Evolutionary conservation across 2,113 vertebrate species (phyloP), one percentile per base, ranked within the genome.

Genomic region (Alethe diademata): DNA sequence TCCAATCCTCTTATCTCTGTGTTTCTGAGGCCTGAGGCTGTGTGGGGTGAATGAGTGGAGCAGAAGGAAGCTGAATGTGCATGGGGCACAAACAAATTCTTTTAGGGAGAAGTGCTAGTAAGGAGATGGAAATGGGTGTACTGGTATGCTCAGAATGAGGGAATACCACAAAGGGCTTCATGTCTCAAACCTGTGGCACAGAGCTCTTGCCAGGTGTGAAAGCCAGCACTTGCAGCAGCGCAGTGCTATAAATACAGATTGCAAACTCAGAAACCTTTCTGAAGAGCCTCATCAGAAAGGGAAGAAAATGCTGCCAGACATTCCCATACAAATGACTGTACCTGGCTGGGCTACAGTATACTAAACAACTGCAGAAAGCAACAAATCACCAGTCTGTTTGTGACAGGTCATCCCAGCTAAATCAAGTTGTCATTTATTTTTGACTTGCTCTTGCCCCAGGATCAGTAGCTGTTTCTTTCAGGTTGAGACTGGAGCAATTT

Each of bases 391-490:
- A 35, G 66, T 91, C 70, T 89, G 66, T 92, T 96, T 96, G 90
- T 95, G 96, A 95, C 96, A 97, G 83, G 80, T 89, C 96, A 96
- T 93, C 91, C 65, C 60, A 89, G 74, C 91, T 97, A 97, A 97
- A 96, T 97, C 97, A 97, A 97, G 94, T 72, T 95, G 96, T 97
- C 96, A 97, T 97, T 97, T 97, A 96, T 95, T 97, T 97, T 95
- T 96, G 64, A 96, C 94, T 93, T 80, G 66, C 65, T 97, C 58
- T 97, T 93, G 92, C 92, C 95, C 70, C 90, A 85, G 86, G 92
- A 97, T 87, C 95, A 94, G 93, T 93, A 95, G 69, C 89, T 96
- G 56, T 97, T 97, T 88, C 80, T 88, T 95, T 96, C 93, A 87
- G 90, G 87, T 94, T 93, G 86, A 95, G 95, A 93, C 90, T 29